A percentile compares a stretch with the other conserved stretches of the same genome.
These are phyloP conservation scores for Epinotia nisella DNA, from an alignment of 2,888 invertebrate species.

Conservation along the genomic window DNA sequence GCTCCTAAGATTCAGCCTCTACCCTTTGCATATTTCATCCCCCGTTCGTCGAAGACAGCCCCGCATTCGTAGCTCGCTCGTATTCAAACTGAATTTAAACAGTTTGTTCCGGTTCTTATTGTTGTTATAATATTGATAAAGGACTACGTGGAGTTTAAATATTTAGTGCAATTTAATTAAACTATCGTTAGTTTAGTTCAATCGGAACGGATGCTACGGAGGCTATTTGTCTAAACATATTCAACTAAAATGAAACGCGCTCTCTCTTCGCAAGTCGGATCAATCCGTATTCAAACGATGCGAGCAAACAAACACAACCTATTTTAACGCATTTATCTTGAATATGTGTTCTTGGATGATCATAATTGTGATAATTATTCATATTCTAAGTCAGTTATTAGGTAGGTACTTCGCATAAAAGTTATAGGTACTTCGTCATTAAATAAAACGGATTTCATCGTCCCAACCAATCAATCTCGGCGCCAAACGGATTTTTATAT, in stretches of 20 bases:
- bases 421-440: no score
- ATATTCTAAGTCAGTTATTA: no score
- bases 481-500: no score
- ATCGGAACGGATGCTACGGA: neutral
- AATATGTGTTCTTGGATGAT: no score
- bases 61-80: conserved; percentile 45
- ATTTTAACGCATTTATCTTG: no score
- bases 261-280: neutral
- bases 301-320: no score
- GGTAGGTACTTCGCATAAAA: no score
- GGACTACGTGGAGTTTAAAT: conserved; percentile 16
- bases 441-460: no score
- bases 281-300: no score
- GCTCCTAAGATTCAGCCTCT: conserved; percentile 34
- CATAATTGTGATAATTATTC: no score
- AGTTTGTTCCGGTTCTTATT: conserved; percentile 44
- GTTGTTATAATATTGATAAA: conserved; percentile 40
- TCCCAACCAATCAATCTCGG: no score
- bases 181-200: neutral
- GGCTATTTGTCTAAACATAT: neutral
- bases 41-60: conserved; percentile 44
- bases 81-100: conserved; percentile 52
- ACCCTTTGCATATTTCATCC: conserved; percentile 51
- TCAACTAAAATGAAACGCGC: neutral
- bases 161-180: conserved; percentile 13